These are phyloP conservation scores for Scelioninae gen. 2 DNA, from an alignment of 2,888 invertebrate genomes.

Conservation along the genomic window DNA sequence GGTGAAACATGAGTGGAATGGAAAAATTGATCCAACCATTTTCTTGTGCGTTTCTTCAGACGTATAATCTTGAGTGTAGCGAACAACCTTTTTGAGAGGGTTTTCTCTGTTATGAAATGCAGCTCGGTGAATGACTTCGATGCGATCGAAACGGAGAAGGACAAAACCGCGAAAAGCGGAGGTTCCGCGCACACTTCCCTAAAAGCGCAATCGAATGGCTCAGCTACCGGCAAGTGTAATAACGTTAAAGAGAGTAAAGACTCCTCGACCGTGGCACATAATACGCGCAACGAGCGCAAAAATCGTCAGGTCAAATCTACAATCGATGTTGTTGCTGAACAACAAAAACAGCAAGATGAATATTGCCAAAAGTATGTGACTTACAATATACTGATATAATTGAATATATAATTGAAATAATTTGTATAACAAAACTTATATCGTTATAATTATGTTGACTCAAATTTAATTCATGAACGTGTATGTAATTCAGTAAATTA, in stretches of 20 bases:
- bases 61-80: slow-evolving; percentile 32
- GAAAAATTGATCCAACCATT: slow-evolving; percentile 44
- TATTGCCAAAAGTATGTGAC: slow-evolving; percentile 76
- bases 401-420: too few relatives aligned
- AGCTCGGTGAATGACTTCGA: slow-evolving; percentile 77
- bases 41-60: slow-evolving; percentile 41
- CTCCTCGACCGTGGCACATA: slow-evolving; percentile 67
- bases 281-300: slow-evolving; percentile 74
- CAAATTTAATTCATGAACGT: too few relatives aligned
- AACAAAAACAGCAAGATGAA: slow-evolving; percentile 75
- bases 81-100: slow-evolving; percentile 44
- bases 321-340: slow-evolving; percentile 72
- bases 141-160: slow-evolving; percentile 76
- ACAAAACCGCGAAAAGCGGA: slow-evolving; percentile 74
- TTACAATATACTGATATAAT: too few relatives aligned
- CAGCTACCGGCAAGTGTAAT: slow-evolving; percentile 72
- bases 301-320: slow-evolving; percentile 73
- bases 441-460: too few relatives aligned
- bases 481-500: too few relatives aligned
- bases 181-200: slow-evolving; percentile 68
- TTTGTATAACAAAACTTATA: too few relatives aligned
- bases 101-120: slow-evolving; percentile 60
- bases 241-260: slow-evolving; percentile 74
- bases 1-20: slow-evolving; percentile 22
- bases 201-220: slow-evolving; percentile 74